A percentile compares a stretch with the other conserved stretches of the same genome.
Evolutionary conservation across 2,888 invertebrate genomes (phyloP).

Genomic region (Aromia moschata): DNA sequence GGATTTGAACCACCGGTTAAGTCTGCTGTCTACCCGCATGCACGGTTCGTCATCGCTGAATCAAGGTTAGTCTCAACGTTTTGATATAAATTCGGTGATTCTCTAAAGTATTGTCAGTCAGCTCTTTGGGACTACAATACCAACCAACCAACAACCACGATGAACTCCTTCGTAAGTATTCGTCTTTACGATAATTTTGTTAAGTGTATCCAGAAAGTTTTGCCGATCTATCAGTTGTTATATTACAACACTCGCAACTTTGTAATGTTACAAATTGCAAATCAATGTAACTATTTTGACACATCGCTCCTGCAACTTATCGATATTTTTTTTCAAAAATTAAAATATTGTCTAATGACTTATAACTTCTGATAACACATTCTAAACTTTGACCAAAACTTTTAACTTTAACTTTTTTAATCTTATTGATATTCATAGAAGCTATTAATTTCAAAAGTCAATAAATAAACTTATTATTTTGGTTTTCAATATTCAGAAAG

Average conservation of each 20-base stretch:
- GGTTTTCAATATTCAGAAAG: too few relatives aligned
- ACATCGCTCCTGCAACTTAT: too few relatives aligned
- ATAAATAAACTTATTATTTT: too few relatives aligned
- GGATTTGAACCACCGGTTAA: background rate
- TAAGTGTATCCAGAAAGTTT: too few relatives aligned
- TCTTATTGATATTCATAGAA: too few relatives aligned
- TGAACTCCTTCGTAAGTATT: slow-evolving; percentile 44
- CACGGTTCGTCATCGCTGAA: background rate
- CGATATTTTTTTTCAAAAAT: too few relatives aligned
- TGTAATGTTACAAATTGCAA: background rate
- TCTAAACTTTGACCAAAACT: too few relatives aligned
- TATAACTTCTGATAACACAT: too few relatives aligned
- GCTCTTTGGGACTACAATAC: background rate
- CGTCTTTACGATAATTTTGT: background rate
- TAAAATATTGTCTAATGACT: too few relatives aligned
- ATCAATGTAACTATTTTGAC: background rate
- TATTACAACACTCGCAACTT: background rate
- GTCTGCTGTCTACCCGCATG: background rate
- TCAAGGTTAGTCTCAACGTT: background rate
- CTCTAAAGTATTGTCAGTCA: background rate
- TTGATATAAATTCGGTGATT: background rate
- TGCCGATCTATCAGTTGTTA: too few relatives aligned
- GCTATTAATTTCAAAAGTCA: too few relatives aligned
- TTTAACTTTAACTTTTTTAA: too few relatives aligned
- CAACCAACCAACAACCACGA: background rate